Conservation (phyloP, 2,888 invertebrate genomes). For the Eupithecia abbreviata region DNA sequence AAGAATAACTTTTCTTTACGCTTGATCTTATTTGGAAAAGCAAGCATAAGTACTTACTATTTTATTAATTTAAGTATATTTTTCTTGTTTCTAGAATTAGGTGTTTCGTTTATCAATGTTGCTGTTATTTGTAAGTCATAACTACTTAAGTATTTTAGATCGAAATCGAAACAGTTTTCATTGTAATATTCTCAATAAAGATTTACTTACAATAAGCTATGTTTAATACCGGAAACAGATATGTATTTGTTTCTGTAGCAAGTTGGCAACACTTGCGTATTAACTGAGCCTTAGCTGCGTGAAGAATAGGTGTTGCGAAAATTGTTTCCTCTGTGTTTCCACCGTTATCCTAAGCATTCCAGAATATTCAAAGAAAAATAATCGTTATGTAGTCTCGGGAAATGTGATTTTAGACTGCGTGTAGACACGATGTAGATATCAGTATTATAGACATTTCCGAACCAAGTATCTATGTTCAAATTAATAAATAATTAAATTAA, state of each 20-base stretch:
- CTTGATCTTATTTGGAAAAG: not conserved
- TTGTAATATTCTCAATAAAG: not conserved
- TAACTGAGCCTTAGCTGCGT: not conserved
- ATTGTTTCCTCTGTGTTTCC: conserved; percentile 20
- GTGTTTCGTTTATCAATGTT: conserved; percentile 25
- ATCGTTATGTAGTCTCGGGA: conserved; percentile 32
- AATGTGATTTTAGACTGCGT: conserved; percentile 49
- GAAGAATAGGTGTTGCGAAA: conserved; percentile 12
- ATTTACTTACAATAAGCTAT: not conserved
- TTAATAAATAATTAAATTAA: conserved; percentile 57
- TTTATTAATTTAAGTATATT: conserved; percentile 15
- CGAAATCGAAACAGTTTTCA: not conserved
- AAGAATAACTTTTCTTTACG: not conserved
- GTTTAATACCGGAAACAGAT: not conserved
- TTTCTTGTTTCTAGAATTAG: not conserved
- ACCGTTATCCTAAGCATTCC: conserved; percentile 41
- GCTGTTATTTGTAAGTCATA: conserved; percentile 12
- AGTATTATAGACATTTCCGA: conserved; percentile 71
- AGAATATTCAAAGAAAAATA: conserved; percentile 32
- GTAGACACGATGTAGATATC: conserved; percentile 57
- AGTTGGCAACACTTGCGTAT: not conserved
- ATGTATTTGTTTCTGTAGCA: not conserved
- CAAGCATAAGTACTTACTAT: not conserved
- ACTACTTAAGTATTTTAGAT: conserved; percentile 3
- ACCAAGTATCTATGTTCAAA: conserved; percentile 68